Evolutionary conservation across 2,797 vertebrate species (phyloP).

Genomic region (Hafferia zeledoni): DNA sequence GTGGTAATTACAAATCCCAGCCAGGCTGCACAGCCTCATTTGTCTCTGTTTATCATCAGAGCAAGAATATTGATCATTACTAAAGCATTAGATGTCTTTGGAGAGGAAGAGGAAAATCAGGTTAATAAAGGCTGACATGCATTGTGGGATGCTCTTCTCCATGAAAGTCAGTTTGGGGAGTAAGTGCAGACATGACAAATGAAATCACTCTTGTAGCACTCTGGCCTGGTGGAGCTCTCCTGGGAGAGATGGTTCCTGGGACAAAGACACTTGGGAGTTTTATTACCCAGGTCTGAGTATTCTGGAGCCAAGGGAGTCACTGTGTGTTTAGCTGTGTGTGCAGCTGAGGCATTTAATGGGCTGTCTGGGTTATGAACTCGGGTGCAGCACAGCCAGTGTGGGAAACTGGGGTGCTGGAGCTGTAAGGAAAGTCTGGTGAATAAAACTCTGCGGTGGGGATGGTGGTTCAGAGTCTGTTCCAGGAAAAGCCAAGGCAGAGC

Average conservation of each 20-base stretch:
- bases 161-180: neutral
- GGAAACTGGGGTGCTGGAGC: neutral
- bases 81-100: constrained; percentile 36
- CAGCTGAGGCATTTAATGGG: neutral
- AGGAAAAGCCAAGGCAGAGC: neutral
- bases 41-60: constrained; percentile 75
- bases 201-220: neutral
- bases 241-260: rapidly evolving
- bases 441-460: neutral
- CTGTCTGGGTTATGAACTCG: neutral
- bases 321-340: neutral
- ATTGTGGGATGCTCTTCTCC: neutral
- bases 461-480: neutral
- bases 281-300: rapidly evolving
- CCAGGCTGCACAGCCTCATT: constrained; percentile 66
- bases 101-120: constrained; percentile 34
- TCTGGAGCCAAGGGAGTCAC: neutral
- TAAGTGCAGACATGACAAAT: neutral
- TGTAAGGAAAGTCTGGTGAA: rapidly evolving
- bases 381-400: neutral
- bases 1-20: constrained; percentile 67
- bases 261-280: neutral
- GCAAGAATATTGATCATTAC: constrained; percentile 65
- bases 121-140: constrained; percentile 48
- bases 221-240: neutral